These are phyloP conservation scores for Naja naja DNA, from an alignment of 2,113 vertebrate genomes.

Conservation along the genomic window DNA sequence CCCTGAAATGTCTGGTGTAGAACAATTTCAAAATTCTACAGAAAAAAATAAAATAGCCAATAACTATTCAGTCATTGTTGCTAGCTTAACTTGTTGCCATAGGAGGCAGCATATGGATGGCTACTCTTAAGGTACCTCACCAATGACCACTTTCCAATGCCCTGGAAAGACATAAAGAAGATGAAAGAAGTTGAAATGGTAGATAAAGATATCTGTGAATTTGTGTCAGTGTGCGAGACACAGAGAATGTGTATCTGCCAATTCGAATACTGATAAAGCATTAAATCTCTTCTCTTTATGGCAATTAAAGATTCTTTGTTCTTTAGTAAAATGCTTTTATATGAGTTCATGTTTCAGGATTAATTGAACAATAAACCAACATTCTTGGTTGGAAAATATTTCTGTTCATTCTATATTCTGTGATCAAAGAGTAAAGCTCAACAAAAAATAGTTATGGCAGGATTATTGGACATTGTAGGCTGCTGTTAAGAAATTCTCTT, in stretches of 20 bases:
- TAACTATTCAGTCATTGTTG: not conserved
- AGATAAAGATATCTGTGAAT: not conserved
- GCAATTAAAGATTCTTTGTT: not conserved
- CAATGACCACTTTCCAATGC: not conserved
- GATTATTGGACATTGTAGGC: not conserved
- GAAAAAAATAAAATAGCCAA: not conserved
- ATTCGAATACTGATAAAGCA: not conserved
- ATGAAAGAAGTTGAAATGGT: not conserved
- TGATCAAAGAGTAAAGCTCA: not conserved
- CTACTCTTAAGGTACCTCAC: not conserved
- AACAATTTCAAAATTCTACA: not conserved
- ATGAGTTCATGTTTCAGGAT: not conserved
- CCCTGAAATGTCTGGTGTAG: not conserved
- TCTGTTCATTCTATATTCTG: not conserved
- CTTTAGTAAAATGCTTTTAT: not conserved
- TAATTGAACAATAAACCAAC: not conserved
- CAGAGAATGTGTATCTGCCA: not conserved
- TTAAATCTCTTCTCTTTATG: not conserved
- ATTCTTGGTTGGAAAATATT: not conserved
- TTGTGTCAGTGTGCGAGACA: not conserved
- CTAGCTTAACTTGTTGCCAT: not conserved
- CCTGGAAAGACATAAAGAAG: not conserved
- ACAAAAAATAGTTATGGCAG: not conserved
- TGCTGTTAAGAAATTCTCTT: not conserved
- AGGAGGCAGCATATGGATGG: not conserved